Percentiles rank a stretch among this genome's conserved stretches.
These are phyloP conservation scores for Struthidea cinerea DNA, from an alignment of 2,113 vertebrate genomes.

Conservation along the genomic window DNA sequence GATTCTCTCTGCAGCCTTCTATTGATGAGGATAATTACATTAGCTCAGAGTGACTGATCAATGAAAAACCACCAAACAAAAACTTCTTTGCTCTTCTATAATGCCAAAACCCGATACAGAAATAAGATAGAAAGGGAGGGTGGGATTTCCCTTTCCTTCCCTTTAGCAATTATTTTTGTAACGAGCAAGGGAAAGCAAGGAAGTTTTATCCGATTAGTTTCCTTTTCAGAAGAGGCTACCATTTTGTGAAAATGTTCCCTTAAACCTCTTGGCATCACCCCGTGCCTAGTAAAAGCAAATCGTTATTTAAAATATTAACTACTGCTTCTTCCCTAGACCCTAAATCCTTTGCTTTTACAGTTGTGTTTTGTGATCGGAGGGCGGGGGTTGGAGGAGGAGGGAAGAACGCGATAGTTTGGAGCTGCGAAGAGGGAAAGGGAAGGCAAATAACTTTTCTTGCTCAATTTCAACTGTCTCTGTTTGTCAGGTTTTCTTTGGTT, in stretches of 20 bases:
- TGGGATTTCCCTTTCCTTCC: conserved; percentile 60
- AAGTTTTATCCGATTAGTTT: conserved; percentile 45
- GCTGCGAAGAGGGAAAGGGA: background rate
- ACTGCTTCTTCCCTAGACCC: background rate
- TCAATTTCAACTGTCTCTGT: background rate
- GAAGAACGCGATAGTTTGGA: background rate
- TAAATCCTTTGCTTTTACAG: background rate
- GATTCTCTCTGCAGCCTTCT: conserved; percentile 99
- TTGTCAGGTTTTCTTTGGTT: conserved; percentile 62
- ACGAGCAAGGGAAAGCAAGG: conserved; percentile 18
- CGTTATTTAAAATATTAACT: conserved; percentile 23
- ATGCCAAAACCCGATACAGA: conserved; percentile 81
- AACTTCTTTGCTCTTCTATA: conserved; percentile 92
- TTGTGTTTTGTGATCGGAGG: background rate
- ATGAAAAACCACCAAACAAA: conserved; percentile 95
- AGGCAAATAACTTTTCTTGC: conserved; percentile 40
- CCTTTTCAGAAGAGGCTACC: conserved; percentile 28
- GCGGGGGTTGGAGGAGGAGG: no score
- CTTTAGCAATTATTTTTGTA: conserved; percentile 34
- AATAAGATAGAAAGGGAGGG: conserved; percentile 71
- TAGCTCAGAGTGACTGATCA: conserved; percentile 99
- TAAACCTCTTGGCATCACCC: conserved; percentile 8
- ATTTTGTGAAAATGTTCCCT: conserved; percentile 54
- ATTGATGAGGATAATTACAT: conserved; percentile 99
- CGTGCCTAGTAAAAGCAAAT: conserved; percentile 31